Percentiles rank a stretch among this genome's conserved stretches.
Evolutionary conservation across 2,888 invertebrate genomes (phyloP).

Genomic region (Hofmannophila pseudospretella): DNA sequence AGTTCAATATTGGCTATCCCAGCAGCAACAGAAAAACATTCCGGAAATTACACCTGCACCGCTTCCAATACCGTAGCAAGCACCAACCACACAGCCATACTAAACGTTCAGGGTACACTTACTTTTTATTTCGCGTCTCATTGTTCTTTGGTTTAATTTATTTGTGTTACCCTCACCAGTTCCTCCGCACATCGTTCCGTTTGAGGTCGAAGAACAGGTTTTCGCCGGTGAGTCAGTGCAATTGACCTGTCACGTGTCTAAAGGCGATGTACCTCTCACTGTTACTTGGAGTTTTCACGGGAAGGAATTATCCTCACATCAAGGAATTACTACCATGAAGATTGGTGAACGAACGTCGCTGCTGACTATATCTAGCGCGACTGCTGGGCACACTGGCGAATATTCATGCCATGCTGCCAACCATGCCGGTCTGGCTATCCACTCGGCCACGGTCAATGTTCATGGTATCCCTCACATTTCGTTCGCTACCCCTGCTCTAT

Average conservation of each 20-base stretch:
- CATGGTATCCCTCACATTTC: conserved; percentile 76
- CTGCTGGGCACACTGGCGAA: conserved; percentile 82
- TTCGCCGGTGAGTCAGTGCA: conserved; percentile 81
- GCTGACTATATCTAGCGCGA: conserved; percentile 80
- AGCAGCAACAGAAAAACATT: conserved; percentile 81
- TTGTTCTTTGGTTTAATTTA: conserved; percentile 32
- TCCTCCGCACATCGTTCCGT: conserved; percentile 81
- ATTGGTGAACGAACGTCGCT: conserved; percentile 81
- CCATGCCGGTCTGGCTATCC: conserved; percentile 80
- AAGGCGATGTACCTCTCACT: conserved; percentile 84
- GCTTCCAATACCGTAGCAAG: conserved; percentile 83
- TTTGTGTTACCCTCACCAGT: conserved; percentile 57
- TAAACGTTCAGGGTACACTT: conserved; percentile 82
- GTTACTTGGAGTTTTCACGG: conserved; percentile 87
- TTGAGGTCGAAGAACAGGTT: conserved; percentile 79
- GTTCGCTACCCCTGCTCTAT: conserved; percentile 43
- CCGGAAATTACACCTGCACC: conserved; percentile 87
- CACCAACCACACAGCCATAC: conserved; percentile 79
- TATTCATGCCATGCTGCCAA: conserved; percentile 84
- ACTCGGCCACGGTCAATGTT: conserved; percentile 80
- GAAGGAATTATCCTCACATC: conserved; percentile 69
- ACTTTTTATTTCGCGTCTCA: conserved; percentile 31
- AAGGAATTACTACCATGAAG: conserved; percentile 77
- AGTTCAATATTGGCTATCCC: conserved; percentile 82
- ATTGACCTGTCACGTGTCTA: conserved; percentile 79